Conservation (phyloP, 2,797 vertebrate species). For the Decapterus maruadsi region DNA sequence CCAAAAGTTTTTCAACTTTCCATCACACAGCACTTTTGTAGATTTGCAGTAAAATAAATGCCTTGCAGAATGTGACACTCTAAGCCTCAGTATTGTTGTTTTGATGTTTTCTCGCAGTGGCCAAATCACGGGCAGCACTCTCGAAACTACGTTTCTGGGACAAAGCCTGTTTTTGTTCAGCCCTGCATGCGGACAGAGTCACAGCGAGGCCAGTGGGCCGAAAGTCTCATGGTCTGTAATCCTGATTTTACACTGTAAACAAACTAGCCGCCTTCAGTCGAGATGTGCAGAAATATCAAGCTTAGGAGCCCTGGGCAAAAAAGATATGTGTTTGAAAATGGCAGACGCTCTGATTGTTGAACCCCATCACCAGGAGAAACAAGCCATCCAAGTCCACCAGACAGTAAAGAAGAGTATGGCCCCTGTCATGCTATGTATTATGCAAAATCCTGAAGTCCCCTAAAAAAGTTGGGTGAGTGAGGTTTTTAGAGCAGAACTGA, state of each 20-base stretch:
- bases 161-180: conserved; percentile 71
- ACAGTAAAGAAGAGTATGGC: conserved; percentile 27
- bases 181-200: conserved; percentile 61
- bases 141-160: conserved; percentile 70
- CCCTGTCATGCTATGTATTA: conserved; percentile 52
- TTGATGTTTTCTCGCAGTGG: conserved; percentile 50
- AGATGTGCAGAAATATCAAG: conserved; percentile 42
- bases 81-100: conserved; percentile 52
- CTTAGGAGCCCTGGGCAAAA: conserved; percentile 35
- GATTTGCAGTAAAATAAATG: conserved; percentile 13
- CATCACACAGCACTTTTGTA: conserved; percentile 11
- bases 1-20: conserved; percentile 25
- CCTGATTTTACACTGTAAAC: conserved; percentile 74
- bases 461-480: conserved; percentile 42
- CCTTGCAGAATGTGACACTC: conserved; percentile 24
- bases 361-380: background rate
- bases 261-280: conserved; percentile 37
- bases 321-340: conserved; percentile 5
- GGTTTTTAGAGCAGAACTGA: conserved; percentile 73
- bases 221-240: conserved; percentile 63
- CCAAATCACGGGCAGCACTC: conserved; percentile 40
- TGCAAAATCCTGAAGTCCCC: conserved; percentile 62
- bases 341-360: conserved; percentile 16
- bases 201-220: conserved; percentile 66
- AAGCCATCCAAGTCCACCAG: conserved; percentile 34